Evolutionary conservation across 2,888 invertebrate genomes (phyloP), one percentile per base, ranked within the genome.

Genomic region (Catocala nupta): DNA sequence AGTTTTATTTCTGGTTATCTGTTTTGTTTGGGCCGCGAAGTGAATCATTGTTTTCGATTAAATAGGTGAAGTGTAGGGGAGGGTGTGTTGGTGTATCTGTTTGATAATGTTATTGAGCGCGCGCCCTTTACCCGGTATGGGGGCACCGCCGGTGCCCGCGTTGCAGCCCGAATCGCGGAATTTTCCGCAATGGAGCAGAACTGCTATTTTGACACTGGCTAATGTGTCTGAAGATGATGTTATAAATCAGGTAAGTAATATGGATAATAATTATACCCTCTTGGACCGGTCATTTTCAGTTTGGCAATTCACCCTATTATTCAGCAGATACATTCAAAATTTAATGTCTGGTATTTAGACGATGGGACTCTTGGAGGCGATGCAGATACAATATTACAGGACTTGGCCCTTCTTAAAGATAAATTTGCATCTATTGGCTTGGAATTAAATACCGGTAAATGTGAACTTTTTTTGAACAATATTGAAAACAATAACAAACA

Each of bases 151-250:
- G 53, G 55, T 81, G 42, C 81, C 85, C 7, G 61, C 68, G 7
- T 65, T 84, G 43, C 81, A 79, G 59, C 81, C 85, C 25, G 65
- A 78, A 53, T 66, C 85, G 3, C 75, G 86, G n/a, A 80, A 87
- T 56, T 91, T 90, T 70, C 88, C 91, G 0, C 91, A 90, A 63
- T 93, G 92, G 91, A 91, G 89, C 65, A 83, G 86, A 71, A 90
- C 91, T 33, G 89, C 88, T 9, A 83, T 90, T 68, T 70, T 92
- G 59, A 88, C 89, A 33, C 71, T 90, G 25, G 81, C 87, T 33
- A 81, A 71, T 39, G 65, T 73, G 6, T 34, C 64, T 13, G 88
- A 87, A 59, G 86, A 86, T 62, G 81, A 81, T 45, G 62, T 71
- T 8, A 49, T 67, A 36, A 63, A 77, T 63, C 85, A 86, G 78